These are phyloP conservation scores for Hydroisotoma schaefferi DNA, from an alignment of 2,888 invertebrate species.

Conservation along the genomic window DNA sequence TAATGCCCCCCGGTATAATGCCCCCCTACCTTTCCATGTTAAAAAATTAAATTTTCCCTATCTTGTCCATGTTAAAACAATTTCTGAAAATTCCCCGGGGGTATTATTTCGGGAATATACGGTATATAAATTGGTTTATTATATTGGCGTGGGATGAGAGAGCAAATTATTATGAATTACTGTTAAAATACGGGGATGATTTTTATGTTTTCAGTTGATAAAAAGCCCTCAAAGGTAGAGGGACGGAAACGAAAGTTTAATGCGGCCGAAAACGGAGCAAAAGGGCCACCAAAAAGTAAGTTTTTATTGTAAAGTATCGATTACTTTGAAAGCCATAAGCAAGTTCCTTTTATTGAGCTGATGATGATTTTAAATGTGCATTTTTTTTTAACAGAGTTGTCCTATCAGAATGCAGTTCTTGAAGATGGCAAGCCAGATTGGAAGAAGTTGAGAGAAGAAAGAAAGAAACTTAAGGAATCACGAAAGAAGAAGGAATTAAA, in stretches of 20 bases:
- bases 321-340: background rate
- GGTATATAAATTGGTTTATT: too few relatives aligned
- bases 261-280: constrained; percentile 43
- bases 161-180: too few relatives aligned
- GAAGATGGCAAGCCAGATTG: constrained; percentile 28
- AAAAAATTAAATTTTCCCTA: too few relatives aligned
- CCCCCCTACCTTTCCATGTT: too few relatives aligned
- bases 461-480: constrained; percentile 26
- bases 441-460: constrained; percentile 24
- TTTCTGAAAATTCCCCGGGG: too few relatives aligned
- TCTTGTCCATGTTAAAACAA: too few relatives aligned
- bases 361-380: background rate
- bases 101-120: too few relatives aligned
- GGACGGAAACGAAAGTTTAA: background rate
- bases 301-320: background rate
- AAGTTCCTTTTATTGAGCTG: background rate
- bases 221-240: too few relatives aligned
- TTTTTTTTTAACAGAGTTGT: background rate
- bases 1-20: too few relatives aligned
- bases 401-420: background rate
- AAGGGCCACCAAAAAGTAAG: constrained; percentile 52
- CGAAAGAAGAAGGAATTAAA: constrained; percentile 23
- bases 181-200: too few relatives aligned
- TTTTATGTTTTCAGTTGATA: too few relatives aligned
- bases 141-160: too few relatives aligned